Conservation (phyloP, 2,797 vertebrate genomes). For the Melanotaenia nigrans region DNA sequence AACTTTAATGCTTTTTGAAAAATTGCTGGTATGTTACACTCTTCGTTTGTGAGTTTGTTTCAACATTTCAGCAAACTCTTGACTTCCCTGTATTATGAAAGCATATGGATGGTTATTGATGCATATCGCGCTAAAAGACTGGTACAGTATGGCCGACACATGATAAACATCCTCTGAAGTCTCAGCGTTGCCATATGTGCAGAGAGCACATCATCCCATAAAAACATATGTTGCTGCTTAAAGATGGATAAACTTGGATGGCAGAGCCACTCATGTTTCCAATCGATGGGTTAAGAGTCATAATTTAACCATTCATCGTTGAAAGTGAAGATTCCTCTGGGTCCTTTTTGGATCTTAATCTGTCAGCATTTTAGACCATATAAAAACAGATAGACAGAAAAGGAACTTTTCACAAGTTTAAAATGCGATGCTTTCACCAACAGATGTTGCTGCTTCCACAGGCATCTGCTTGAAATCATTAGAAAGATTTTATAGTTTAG, state of each 20-base stretch:
- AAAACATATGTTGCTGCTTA: constrained; percentile 58
- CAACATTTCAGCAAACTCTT: not conserved
- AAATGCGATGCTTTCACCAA: constrained; percentile 24
- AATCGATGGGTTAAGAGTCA: constrained; percentile 51
- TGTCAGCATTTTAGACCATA: constrained; percentile 46
- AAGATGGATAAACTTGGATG: constrained; percentile 36
- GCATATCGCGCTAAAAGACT: constrained; percentile 27
- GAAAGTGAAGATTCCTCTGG: constrained; percentile 43
- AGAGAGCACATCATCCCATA: not conserved
- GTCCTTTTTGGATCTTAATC: constrained; percentile 46
- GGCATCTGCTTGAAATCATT: constrained; percentile 22
- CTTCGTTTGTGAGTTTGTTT: not conserved
- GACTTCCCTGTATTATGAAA: not conserved
- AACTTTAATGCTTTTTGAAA: not conserved
- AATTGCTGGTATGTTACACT: not conserved
- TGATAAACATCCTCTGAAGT: constrained; percentile 23
- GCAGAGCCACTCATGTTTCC: constrained; percentile 60
- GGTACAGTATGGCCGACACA: constrained; percentile 33
- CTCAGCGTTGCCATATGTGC: constrained; percentile 63
- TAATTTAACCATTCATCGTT: constrained; percentile 42
- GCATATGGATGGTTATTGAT: constrained; percentile 27
- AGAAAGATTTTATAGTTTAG: constrained; percentile 24
- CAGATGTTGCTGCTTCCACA: constrained; percentile 23
- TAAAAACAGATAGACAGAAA: constrained; percentile 36
- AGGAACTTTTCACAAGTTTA: constrained; percentile 35